Conservation (phyloP, 2,797 vertebrate species). For the Sphaeramia orbicularis region DNA sequence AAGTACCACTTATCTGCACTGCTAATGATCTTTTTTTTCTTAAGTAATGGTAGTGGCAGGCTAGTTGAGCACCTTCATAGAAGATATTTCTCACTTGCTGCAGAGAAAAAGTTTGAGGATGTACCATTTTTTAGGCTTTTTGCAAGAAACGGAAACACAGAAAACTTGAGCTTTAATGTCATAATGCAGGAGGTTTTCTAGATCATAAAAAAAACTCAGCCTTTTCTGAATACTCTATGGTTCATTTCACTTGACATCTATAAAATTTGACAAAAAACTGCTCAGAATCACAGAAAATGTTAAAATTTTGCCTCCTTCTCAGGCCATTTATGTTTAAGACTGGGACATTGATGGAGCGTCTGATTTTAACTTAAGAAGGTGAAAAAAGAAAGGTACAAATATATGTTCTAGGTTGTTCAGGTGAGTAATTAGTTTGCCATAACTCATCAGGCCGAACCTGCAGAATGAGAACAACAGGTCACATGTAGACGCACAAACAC, state of each 20-base stretch:
- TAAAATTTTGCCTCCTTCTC: too few relatives aligned
- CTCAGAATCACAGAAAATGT: neutral
- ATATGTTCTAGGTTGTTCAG: neutral
- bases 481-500: slow-evolving; percentile 16
- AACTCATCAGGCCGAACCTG: neutral
- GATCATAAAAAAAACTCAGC: neutral
- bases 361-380: slow-evolving; percentile 20
- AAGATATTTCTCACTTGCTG: slow-evolving; percentile 3
- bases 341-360: too few relatives aligned
- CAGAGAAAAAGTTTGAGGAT: neutral
- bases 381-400: neutral
- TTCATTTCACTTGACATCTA: neutral
- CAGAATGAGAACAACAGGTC: slow-evolving; percentile 8
- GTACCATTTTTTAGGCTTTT: neutral
- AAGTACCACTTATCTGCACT: neutral
- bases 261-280: neutral
- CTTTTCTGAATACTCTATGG: neutral
- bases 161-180: neutral
- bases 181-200: neutral
- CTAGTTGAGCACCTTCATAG: neutral
- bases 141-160: neutral
- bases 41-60: neutral
- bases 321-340: too few relatives aligned
- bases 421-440: slow-evolving; percentile 23
- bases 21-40: neutral